A percentile compares a stretch with the other conserved stretches of the same genome.
Evolutionary conservation across 2,797 vertebrate species (phyloP).

Genomic region (Amblyopsis hoosieri): DNA sequence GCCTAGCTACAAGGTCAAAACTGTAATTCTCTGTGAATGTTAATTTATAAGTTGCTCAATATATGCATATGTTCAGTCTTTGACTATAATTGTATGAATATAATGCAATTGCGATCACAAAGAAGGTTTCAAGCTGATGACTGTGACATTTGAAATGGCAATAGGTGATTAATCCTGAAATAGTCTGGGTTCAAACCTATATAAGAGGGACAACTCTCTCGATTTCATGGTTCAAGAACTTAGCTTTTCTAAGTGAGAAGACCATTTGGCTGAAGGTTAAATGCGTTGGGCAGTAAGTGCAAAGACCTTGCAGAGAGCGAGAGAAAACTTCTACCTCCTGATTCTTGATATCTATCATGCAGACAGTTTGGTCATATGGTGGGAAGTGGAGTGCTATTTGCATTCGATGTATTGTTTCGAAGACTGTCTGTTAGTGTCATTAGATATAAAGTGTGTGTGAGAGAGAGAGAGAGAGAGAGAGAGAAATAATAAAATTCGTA

Average conservation of each 20-base stretch:
- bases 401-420: neutral
- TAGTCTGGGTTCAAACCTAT: slow-evolving; percentile 57
- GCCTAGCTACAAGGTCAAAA: no score
- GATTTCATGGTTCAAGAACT: slow-evolving; percentile 74
- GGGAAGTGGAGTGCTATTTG: neutral
- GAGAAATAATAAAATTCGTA: slow-evolving; percentile 7
- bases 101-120: slow-evolving; percentile 9
- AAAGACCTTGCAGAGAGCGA: slow-evolving; percentile 22
- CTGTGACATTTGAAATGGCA: slow-evolving; percentile 49
- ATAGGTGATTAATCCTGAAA: slow-evolving; percentile 58
- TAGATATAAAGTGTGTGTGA: slow-evolving; percentile 4
- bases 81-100: slow-evolving; percentile 8
- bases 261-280: slow-evolving; percentile 76
- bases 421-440: neutral
- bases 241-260: slow-evolving; percentile 64
- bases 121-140: slow-evolving; percentile 17
- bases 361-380: slow-evolving; percentile 43
- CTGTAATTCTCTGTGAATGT: neutral
- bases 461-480: no score
- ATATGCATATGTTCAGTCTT: neutral
- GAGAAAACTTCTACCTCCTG: slow-evolving; percentile 34
- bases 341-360: slow-evolving; percentile 58
- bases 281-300: slow-evolving; percentile 62
- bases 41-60: neutral
- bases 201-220: slow-evolving; percentile 63